Percentiles rank a stretch among this genome's conserved stretches.
These are phyloP conservation scores for Montipora foliosa DNA, from an alignment of 64 coral and sea anemone genomes.

Conservation along the genomic window DNA sequence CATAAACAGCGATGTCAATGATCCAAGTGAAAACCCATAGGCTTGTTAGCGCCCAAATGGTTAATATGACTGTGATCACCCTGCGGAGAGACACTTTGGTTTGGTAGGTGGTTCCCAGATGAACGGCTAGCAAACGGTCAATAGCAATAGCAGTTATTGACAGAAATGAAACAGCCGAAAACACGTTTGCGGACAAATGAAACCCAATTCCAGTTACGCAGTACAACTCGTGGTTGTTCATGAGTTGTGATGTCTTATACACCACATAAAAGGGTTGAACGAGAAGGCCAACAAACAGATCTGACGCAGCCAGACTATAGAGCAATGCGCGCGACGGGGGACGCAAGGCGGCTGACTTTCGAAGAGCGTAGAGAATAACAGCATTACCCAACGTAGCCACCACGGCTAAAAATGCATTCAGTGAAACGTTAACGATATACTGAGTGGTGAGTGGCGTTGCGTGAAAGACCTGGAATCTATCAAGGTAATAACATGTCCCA, in stretches of 20 bases:
- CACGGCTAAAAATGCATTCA: constrained; percentile 23
- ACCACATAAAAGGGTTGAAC: constrained; percentile 74
- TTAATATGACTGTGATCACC: neutral
- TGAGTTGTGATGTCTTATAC: constrained; percentile 42
- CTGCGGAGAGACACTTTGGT: constrained; percentile 19
- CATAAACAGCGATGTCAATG: neutral
- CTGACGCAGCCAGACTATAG: constrained; percentile 38
- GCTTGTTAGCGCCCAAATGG: constrained; percentile 39
- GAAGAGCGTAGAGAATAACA: constrained; percentile 38
- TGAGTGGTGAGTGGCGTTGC: neutral
- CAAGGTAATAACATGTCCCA: neutral
- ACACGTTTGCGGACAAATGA: constrained; percentile 52
- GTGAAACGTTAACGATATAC: constrained; percentile 34
- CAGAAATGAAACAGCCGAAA: constrained; percentile 74
- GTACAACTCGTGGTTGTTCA: neutral
- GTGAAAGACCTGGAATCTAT: constrained; percentile 1
- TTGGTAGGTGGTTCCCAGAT: constrained; percentile 40
- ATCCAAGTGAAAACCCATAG: constrained; percentile 20
- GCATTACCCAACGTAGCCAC: constrained; percentile 37
- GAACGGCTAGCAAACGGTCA: constrained; percentile 71
- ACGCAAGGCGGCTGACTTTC: constrained; percentile 30
- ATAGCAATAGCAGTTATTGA: constrained; percentile 59
- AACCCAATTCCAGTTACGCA: constrained; percentile 60
- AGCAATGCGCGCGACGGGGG: constrained; percentile 34
- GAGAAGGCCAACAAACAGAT: constrained; percentile 51